Percentiles rank a stretch among this genome's conserved stretches.
Evolutionary conservation across 2,888 invertebrate genomes (phyloP).

Genomic region (Emmelina monodactyla): DNA sequence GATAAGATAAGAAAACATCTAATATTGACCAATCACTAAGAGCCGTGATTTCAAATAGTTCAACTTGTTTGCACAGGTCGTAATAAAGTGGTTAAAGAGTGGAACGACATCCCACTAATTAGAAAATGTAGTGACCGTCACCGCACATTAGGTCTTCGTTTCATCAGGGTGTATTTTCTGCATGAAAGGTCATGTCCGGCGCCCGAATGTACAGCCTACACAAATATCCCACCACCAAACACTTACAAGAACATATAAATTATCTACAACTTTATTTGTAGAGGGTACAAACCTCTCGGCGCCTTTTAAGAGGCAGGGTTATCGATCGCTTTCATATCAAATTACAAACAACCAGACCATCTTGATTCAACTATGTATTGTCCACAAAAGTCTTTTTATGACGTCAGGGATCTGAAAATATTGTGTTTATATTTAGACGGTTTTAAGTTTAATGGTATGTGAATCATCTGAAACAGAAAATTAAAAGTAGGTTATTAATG

Average conservation of each 20-base stretch:
- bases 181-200: conserved; percentile 44
- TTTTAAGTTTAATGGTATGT: too few relatives aligned
- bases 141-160: conserved; percentile 54
- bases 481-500: too few relatives aligned
- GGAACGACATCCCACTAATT: conserved; percentile 46
- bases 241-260: neutral
- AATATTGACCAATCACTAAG: conserved; percentile 21
- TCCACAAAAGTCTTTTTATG: neutral
- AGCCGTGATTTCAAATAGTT: conserved; percentile 13
- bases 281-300: conserved; percentile 22
- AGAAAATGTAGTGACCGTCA: conserved; percentile 59
- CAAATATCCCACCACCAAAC: neutral
- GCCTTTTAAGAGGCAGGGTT: conserved; percentile 40
- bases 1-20: conserved; percentile 50
- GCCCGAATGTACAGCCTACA: conserved; percentile 27
- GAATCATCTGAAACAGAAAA: too few relatives aligned
- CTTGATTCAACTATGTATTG: too few relatives aligned
- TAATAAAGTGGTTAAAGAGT: conserved; percentile 22
- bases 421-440: too few relatives aligned
- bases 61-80: conserved; percentile 16
- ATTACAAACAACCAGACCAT: conserved; percentile 42
- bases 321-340: conserved; percentile 39
- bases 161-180: conserved; percentile 58
- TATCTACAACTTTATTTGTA: conserved; percentile 11
- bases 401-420: too few relatives aligned